phyloP scores from a whole-genome alignment of 2,888 invertebrate species.

The Phorcus lineatus region DNA sequence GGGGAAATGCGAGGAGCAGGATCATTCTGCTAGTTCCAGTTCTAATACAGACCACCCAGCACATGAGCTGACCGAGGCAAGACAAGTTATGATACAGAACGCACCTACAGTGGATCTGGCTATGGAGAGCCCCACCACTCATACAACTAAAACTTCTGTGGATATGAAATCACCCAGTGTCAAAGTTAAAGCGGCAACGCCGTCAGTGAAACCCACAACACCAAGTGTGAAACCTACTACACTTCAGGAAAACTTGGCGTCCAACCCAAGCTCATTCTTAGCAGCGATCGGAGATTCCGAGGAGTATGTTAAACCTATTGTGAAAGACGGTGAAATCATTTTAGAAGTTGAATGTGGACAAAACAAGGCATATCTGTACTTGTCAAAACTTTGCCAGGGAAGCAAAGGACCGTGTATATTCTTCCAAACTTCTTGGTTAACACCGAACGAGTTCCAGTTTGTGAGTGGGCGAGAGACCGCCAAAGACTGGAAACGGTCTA shows the following conservation, averaged over 20 bases:
- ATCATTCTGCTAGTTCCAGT: background rate
- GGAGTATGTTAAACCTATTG: conserved; percentile 49
- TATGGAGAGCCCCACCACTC: background rate
- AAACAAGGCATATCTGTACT: conserved; percentile 72
- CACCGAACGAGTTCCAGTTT: conserved; percentile 77
- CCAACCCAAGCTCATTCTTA: background rate
- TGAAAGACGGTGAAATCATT: conserved; percentile 64
- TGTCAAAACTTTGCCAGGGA: conserved; percentile 75
- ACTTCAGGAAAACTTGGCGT: conserved; percentile 12
- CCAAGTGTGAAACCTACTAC: background rate
- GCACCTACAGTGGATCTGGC: background rate
- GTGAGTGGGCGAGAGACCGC: conserved; percentile 76
- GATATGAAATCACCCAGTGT: conserved; percentile 5
- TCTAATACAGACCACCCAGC: conserved; percentile 6
- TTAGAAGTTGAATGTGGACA: conserved; percentile 74
- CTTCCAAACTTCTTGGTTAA: conserved; percentile 74
- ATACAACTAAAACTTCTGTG: conserved; percentile 19
- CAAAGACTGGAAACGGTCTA: conserved; percentile 76
- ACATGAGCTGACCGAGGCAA: background rate
- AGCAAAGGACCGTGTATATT: conserved; percentile 76
- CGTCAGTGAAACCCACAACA: conserved; percentile 11
- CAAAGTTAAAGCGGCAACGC: conserved; percentile 8
- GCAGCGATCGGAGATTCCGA: conserved; percentile 33
- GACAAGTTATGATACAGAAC: conserved; percentile 20
- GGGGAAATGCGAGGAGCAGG: conserved; percentile 7